Base-by-base conservation (phyloP, 2,888 invertebrate species). In the Bombyx huttoni region DNA sequence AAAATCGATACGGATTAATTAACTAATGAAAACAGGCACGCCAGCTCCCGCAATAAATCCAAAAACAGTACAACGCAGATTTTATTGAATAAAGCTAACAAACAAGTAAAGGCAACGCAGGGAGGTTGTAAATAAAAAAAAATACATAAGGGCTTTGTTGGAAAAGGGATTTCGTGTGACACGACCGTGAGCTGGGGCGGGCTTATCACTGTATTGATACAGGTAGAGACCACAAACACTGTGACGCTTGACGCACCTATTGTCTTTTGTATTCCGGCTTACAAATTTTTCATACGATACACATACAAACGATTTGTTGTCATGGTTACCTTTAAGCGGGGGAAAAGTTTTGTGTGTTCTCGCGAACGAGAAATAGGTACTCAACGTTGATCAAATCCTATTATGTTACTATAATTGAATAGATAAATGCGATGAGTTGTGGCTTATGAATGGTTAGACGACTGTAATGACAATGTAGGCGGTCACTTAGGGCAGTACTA, bases 111-210 rank as follows among this genome's bases (percentile, higher is more conserved):
- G 62, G 60, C 57, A 54, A 54, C 35, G 48, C 35, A 49, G 50
- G 49, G 34, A 46, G 33, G 49, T 34, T 68, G 65, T 67, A 68
- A 76, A 78, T 70, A 73, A 24, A 24, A 24, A 75, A 75, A 74
- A 75, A 72, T 69, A 65, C 54, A 69, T 69, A 70, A 75, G 74
- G 68, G 67, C 65, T 68, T 71, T 70, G 68, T 73, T 66, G 67
- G 68, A 60, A 65, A 68, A 69, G 65, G 81, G 79, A 78, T 79
- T 82, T 75, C 58, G 62, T 61, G 70, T 76, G 76, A 77, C 79
- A 74, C 61, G 69, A 60, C 68, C 62, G 65, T 60, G 68, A 67
- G 72, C 65, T 59, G 62, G 67, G 63, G 63, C 49, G 61, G 48
- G 74, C 68, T 80, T 80, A 80, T 75, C 75, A 64, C 69, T 68